Base-by-base conservation (phyloP, 2,113 vertebrate genomes). In the Pluvianellus socialis region DNA sequence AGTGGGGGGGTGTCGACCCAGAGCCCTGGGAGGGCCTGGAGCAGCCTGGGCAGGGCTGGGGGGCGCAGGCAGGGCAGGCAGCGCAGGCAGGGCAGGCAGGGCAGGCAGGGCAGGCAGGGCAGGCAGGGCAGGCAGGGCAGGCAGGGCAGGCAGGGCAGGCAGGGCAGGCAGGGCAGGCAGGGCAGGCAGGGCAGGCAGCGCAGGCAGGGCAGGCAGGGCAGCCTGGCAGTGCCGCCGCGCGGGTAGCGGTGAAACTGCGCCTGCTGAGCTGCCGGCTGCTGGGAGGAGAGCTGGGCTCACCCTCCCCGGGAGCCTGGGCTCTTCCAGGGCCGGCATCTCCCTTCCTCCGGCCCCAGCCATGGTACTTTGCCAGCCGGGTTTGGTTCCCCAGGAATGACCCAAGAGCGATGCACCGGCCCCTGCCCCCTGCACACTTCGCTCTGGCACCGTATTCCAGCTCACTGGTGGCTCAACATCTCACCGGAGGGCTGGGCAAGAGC, bases 201-300 rank as follows among this genome's bases (percentile, higher is more conserved):
- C 45, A 33, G 63, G 33, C 74, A 42, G 80, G 4, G 0, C 35
- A 2, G 8, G 10, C 71, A n/a, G 71, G 53, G 79, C 88, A 88
- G 95, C 93, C 73, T 77, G 91, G 80, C 87, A 91, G 87, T 87
- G 94, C 94, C 94, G 72, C 93, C 91, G 14, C 26, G 91, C 22
- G 93, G 96, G 93, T 84, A 52, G 35, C n/a, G 5, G 71, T 2
- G 89, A 94, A 94, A 96, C 75, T 97, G 94, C 95, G n/a, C n/a
- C 90, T 45, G 56, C 61, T 47, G 21, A 4, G 1, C 7, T 1
- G 10, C 44, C 3, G 16, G 42, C 61, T 45, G 65, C 73, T 61
- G 23, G 9, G 85, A 4, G 12, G 6, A 45, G 18, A 84, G 40
- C 65, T 2, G 32, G 22, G 33, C 30, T 38, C 32, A 42, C 23